Base-by-base conservation (phyloP, 2,797 vertebrate genomes). In the Merluccius polli region DNA sequence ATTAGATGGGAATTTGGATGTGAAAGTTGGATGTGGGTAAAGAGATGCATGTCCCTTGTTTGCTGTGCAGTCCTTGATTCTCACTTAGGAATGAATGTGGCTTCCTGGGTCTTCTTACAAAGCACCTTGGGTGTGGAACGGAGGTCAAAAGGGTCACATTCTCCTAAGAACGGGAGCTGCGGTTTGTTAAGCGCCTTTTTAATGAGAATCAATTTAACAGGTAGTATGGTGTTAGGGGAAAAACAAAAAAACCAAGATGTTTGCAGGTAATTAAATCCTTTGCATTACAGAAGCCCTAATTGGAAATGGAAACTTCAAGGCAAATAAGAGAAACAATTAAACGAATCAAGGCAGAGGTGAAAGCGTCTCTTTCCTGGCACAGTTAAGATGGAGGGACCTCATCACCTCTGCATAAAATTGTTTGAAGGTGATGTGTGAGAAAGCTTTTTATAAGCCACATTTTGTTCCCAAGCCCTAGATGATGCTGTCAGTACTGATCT, bases 401-500 rank as follows among this genome's bases (percentile, higher is more conserved):
- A 27, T 1, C 21, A 70, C 36, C 29, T 3, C 78, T 80, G 12
- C 24, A 10, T 12, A 71, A 79, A 80, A 44, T 77, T 27, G 10
- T 65, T 79, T 38, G 73, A 38, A 52, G 75, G 83, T 4, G 21
- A 4, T 35, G 74, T 13, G 52, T 7, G 24, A 31, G 65, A 16
- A 13, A 68, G 24, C 29, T 31, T 68, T 27, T 12, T 13, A 30
- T 11, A 29, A 68, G 27, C 1, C 65, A 29, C 4, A 68, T 27
- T 88, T 77, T 77, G 52, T 59, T 59, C 21, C 52, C 8, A 30
- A 80, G 78, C 73, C 70, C 75, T 41, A 78, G 16, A 44, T 74
- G 63, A 86, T 81, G 76, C 78, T 86, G 87, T 92, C 87, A 81
- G 85, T 69, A 63, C 79, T 77, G 81, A 87, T 90, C 52, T 87